Conservation (phyloP, 1,140 invertebrate species). For the Neodiprion fabricii region DNA sequence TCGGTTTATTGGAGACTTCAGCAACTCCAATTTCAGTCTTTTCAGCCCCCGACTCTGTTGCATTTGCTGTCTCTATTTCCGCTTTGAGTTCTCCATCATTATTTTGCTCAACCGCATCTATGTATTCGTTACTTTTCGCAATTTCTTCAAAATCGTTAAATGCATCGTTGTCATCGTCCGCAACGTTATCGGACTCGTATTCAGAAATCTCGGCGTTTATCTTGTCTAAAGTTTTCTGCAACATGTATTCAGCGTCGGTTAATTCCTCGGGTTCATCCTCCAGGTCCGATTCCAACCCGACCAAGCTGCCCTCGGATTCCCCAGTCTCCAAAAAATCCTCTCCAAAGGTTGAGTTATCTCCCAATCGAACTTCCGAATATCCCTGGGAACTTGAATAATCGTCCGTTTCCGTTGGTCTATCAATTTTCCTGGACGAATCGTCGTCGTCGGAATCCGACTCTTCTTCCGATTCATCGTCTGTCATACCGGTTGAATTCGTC, state of each 20-base stretch:
- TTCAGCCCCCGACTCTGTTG: neutral
- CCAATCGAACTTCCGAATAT: conserved; percentile 12
- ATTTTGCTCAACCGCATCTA: conserved; percentile 19
- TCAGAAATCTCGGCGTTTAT: conserved; percentile 55
- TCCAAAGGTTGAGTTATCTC: neutral
- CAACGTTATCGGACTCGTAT: conserved; percentile 26
- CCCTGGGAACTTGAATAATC: neutral
- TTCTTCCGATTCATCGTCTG: conserved; percentile 39
- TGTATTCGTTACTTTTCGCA: conserved; percentile 23
- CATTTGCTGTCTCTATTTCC: neutral
- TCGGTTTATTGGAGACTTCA: neutral
- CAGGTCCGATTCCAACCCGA: conserved; percentile 19
- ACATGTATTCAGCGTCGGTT: conserved; percentile 47
- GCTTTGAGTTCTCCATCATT: conserved; percentile 21
- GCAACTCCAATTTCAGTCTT: conserved; percentile 10
- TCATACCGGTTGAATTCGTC: conserved; percentile 24
- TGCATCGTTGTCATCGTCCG: conserved; percentile 14
- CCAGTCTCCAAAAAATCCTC: neutral
- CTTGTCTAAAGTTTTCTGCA: conserved; percentile 52
- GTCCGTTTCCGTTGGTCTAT: neutral
- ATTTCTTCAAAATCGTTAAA: conserved; percentile 11
- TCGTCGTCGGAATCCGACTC: conserved; percentile 34
- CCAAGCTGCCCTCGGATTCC: neutral
- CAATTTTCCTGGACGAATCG: conserved; percentile 35
- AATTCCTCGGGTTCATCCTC: conserved; percentile 38